These are phyloP conservation scores for Callorhinus ursinus DNA, from an alignment of 2,113 vertebrate species.

Conservation along the genomic window DNA sequence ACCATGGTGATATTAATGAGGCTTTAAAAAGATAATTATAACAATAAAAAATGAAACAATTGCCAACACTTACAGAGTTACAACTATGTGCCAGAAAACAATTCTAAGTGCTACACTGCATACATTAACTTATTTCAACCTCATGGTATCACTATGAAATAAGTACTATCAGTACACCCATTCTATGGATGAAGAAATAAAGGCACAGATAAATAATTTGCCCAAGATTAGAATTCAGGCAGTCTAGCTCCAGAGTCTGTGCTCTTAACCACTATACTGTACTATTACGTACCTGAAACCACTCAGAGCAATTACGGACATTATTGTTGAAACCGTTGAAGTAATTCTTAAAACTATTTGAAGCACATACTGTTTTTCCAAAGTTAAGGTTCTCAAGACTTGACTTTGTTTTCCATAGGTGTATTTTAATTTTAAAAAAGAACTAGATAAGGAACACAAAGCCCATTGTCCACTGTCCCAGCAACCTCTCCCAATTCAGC, in stretches of 20 bases:
- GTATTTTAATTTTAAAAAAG: conserved; percentile 52
- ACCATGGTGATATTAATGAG: not conserved
- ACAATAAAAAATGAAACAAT: not conserved
- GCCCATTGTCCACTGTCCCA: not conserved
- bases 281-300: not conserved
- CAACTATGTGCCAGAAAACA: conserved; percentile 3
- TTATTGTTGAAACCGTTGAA: not conserved
- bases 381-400: conserved; percentile 38
- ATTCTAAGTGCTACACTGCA: not conserved
- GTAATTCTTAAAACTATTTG: not conserved
- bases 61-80: not conserved
- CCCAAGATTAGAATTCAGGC: not conserved
- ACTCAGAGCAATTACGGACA: not conserved
- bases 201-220: not conserved
- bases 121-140: not conserved
- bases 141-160: not conserved
- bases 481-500: not conserved
- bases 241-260: not conserved
- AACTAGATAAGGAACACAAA: not conserved
- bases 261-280: not conserved
- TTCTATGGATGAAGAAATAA: conserved; percentile 29
- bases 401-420: not conserved
- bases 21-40: not conserved
- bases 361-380: conserved; percentile 9
- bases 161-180: not conserved